Evolutionary conservation across 2,797 vertebrate species (phyloP).

Genomic region (Platalea minor): DNA sequence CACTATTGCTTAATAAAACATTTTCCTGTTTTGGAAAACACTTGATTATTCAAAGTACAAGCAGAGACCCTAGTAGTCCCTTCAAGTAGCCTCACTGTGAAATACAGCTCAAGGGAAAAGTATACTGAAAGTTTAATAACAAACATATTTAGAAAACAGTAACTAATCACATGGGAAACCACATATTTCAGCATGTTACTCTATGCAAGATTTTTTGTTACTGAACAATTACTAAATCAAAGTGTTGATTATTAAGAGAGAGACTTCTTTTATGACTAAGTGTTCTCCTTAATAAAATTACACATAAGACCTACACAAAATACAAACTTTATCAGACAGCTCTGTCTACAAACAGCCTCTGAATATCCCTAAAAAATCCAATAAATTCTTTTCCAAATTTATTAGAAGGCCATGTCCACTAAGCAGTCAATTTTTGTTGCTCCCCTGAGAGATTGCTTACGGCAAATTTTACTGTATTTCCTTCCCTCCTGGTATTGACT

Average conservation of each 20-base stretch:
- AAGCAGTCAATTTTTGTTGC: conserved; percentile 12
- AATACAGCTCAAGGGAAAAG: background rate
- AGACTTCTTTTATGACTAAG: background rate
- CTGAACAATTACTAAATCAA: background rate
- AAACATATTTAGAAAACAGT: background rate
- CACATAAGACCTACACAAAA: background rate
- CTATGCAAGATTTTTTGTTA: background rate
- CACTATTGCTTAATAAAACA: conserved; percentile 4
- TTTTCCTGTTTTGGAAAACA: conserved; percentile 31
- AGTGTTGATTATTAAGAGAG: background rate
- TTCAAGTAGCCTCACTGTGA: background rate
- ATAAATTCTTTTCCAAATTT: background rate
- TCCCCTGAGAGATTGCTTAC: conserved; percentile 7
- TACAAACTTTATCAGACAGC: background rate
- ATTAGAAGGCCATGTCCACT: background rate
- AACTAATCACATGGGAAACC: background rate
- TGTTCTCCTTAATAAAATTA: background rate
- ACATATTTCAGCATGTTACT: background rate
- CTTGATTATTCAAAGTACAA: background rate
- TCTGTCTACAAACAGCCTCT: background rate
- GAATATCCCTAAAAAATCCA: background rate
- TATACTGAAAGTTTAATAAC: background rate
- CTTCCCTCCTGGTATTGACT: conserved; percentile 45
- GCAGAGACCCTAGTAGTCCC: background rate
- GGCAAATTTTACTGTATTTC: conserved; percentile 38